Evolutionary conservation across 2,113 vertebrate genomes (phyloP).

Genomic region (Harpagus bidentatus): DNA sequence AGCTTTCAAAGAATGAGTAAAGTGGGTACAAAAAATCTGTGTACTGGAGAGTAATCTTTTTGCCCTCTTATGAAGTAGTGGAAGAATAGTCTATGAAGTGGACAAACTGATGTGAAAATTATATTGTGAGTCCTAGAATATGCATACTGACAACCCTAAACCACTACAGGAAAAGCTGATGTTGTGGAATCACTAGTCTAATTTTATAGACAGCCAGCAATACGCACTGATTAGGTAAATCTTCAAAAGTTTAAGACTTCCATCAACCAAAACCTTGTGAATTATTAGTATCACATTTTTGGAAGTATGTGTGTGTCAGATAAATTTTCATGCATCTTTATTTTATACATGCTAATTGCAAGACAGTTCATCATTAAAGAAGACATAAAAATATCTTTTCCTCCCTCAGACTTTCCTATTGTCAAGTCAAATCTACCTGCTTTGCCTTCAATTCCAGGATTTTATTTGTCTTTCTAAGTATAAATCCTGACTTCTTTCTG

Average conservation of each 20-base stretch:
- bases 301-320: neutral
- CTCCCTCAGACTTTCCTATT: neutral
- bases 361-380: neutral
- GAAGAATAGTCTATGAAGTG: neutral
- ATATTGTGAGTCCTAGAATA: neutral
- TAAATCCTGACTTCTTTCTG: neutral
- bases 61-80: neutral
- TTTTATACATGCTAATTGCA: neutral
- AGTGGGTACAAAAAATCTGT: neutral
- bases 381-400: neutral
- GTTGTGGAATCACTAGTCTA: neutral
- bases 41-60: neutral
- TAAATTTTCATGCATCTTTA: neutral
- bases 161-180: neutral
- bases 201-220: neutral
- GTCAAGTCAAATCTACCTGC: neutral
- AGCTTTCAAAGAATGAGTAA: slow-evolving; percentile 23
- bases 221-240: neutral
- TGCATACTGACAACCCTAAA: neutral
- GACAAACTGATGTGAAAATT: neutral
- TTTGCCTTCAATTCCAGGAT: neutral
- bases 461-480: neutral
- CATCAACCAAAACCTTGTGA: neutral
- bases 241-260: neutral
- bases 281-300: neutral